Evolutionary conservation across 2,888 invertebrate genomes (phyloP), one percentile per base, ranked within the genome.

Genomic region (Parasteatoda lunata): DNA sequence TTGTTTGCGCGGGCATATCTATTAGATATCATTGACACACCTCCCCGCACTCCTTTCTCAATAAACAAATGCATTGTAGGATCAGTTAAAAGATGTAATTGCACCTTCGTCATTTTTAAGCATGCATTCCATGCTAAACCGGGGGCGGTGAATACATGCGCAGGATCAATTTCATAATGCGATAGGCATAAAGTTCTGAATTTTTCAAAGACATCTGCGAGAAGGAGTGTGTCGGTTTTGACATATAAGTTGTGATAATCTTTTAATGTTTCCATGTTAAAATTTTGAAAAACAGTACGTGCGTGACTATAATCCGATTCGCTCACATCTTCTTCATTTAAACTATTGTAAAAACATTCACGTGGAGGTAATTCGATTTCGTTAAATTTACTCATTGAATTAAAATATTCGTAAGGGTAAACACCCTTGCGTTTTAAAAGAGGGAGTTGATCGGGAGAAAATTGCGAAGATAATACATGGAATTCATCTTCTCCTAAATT

Each of bases 211-310:
- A 75, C 75, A 15, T 45, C 52, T n/a, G 75, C 45, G 15, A 75
- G 47, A 4, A 48, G n/a, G 15, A 75, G 30, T 8, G 15, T 54
- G 13, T 75, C 52, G 30, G 9, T 54, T 15, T n/a, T 45, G 8
- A 75, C 75, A 9, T 54, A 75, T 9, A 59, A 4, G 8, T 59
- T 6, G 52, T 89, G 89, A 68, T 90, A 89, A 64, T 89, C 84
- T 30, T 89, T 89, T 7, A 90, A 82, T n/a, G 89, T 89, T 47
- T 81, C 78, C 48, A 88, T 80, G 70, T 88, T 87, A 81, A 91
- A 90, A 15, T 45, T 15, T 11, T 85, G 75, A 89, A 89, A 91
- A 5, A 90, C 90, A 4, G 88, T 78, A 54, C 87, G 75, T 0
- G 90, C 90, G 77, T 90, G 77, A 8, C 13, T 51, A 49, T 77